These are phyloP conservation scores for Brachycybe producta DNA, from an alignment of 2,888 invertebrate species.

Conservation along the genomic window DNA sequence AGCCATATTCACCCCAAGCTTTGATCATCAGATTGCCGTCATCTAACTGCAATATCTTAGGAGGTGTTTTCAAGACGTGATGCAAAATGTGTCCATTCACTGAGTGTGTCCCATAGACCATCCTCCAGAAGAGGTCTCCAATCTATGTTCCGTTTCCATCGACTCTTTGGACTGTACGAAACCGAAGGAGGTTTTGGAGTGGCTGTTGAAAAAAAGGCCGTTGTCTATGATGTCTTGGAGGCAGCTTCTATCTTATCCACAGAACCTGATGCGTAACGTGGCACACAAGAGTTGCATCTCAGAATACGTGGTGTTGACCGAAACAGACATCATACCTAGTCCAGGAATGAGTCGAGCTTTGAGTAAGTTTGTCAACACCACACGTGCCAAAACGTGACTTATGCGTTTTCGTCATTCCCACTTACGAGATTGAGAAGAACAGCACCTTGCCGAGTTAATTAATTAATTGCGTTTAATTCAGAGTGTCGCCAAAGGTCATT, in stretches of 20 bases:
- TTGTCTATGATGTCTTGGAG: conserved; percentile 57
- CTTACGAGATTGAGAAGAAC: conserved; percentile 69
- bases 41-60: conserved; percentile 58
- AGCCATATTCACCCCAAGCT: conserved; percentile 51
- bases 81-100: conserved; percentile 61
- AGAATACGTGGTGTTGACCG: conserved; percentile 63
- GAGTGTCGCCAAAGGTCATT: too few relatives aligned
- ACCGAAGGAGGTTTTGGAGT: conserved; percentile 34
- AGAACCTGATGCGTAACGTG: conserved; percentile 74
- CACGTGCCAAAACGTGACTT: conserved; percentile 28
- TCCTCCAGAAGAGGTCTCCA: conserved; percentile 30
- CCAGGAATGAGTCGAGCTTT: conserved; percentile 33
- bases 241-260: conserved; percentile 64
- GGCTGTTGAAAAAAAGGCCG: conserved; percentile 46
- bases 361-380: not conserved
- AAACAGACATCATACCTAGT: conserved; percentile 77
- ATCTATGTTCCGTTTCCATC: too few relatives aligned
- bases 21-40: conserved; percentile 57
- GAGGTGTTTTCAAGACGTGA: conserved; percentile 56
- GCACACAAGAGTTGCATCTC: conserved; percentile 69
- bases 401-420: conserved; percentile 81
- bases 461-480: too few relatives aligned
- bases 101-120: conserved; percentile 53
- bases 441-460: conserved; percentile 67
- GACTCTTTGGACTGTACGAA: too few relatives aligned